phyloP scores from a whole-genome alignment of 1,140 invertebrate species.

The Drosophila nebulosa region DNA sequence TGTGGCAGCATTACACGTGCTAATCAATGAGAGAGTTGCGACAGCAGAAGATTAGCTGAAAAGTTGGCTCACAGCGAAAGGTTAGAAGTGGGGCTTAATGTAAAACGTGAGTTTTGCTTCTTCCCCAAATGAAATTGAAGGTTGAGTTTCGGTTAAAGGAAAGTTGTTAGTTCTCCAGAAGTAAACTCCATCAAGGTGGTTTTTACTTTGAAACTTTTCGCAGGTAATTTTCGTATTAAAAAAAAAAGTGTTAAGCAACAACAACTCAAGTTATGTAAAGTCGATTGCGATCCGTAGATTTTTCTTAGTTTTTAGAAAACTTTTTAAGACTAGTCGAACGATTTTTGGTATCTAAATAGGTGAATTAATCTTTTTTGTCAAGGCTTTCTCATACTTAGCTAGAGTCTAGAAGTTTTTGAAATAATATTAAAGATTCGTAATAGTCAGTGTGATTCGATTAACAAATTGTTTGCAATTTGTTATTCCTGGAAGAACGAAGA shows the following conservation, averaged over 20 bases:
- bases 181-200: not conserved
- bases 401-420: too few relatives aligned
- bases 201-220: not conserved
- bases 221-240: too few relatives aligned
- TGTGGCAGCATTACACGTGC: constrained; percentile 47
- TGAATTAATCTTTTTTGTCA: not conserved
- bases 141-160: not conserved
- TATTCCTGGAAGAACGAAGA: not conserved
- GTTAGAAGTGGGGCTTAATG: not conserved
- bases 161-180: not conserved
- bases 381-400: too few relatives aligned
- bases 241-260: too few relatives aligned
- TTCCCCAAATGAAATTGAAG: not conserved
- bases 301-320: not conserved
- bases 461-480: not conserved
- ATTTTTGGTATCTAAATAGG: not conserved
- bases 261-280: too few relatives aligned
- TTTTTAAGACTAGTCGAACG: not conserved
- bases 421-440: too few relatives aligned
- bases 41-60: constrained; percentile 5
- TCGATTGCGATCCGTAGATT: not conserved
- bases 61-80: not conserved
- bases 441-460: too few relatives aligned
- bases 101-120: not conserved
- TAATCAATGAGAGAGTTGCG: constrained; percentile 41